Evolutionary conservation across 1,140 invertebrate genomes (phyloP).

Genomic region (Lucilia sericata): DNA sequence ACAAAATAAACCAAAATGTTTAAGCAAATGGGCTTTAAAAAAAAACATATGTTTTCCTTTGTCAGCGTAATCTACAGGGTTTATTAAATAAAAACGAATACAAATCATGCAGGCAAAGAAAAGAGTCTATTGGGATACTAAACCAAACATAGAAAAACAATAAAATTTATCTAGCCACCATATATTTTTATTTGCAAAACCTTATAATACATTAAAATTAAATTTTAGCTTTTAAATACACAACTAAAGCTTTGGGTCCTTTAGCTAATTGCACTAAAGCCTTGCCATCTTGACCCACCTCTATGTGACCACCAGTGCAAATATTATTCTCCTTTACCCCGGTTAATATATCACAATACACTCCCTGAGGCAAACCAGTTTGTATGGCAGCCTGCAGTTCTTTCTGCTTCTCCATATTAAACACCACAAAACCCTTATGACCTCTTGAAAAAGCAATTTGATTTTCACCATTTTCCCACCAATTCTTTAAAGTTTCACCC

Average conservation of each 20-base stretch:
- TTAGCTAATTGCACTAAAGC: neutral
- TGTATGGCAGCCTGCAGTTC: slow-evolving; percentile 72
- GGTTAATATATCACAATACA: slow-evolving; percentile 84
- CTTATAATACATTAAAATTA: no score
- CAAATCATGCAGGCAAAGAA: no score
- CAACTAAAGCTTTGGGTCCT: slow-evolving; percentile 31
- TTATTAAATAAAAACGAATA: no score
- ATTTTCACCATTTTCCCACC: slow-evolving; percentile 81
- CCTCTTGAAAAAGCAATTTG: slow-evolving; percentile 84
- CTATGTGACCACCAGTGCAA: slow-evolving; percentile 66
- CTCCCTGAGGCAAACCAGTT: slow-evolving; percentile 78
- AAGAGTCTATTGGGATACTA: no score
- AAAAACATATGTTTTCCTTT: no score
- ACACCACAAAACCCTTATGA: slow-evolving; percentile 78
- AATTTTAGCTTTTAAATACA: neutral
- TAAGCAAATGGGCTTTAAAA: no score
- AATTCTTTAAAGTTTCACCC: slow-evolving; percentile 71
- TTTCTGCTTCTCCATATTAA: slow-evolving; percentile 73
- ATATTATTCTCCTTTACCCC: slow-evolving; percentile 70
- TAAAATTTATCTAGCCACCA: no score
- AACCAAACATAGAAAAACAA: no score
- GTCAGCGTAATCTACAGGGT: no score
- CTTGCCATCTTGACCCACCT: slow-evolving; percentile 46
- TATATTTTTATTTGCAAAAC: no score
- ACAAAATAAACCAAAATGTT: no score